Percentiles rank a stretch among this genome's conserved stretches.
Conservation (phyloP, 2,888 invertebrate species). For the Coecobrya sp. region DNA sequence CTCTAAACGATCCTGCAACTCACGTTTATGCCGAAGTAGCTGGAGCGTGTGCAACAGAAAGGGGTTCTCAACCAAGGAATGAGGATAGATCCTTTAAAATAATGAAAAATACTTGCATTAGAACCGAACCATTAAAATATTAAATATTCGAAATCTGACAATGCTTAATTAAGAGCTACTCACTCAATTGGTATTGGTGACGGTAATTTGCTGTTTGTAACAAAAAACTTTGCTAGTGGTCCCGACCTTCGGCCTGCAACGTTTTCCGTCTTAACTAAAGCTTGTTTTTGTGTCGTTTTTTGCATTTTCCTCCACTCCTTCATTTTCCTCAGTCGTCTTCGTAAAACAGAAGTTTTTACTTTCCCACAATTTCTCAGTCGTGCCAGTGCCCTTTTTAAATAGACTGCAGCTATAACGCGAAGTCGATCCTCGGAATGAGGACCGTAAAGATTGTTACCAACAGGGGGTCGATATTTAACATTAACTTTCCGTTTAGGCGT, state of each 20-base stretch:
- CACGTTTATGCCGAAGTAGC: slow-evolving; percentile 82
- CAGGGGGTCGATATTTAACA: neutral
- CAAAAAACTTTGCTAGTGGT: neutral
- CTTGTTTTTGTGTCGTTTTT: neutral
- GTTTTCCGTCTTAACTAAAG: neutral
- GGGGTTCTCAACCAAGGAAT: slow-evolving; percentile 51
- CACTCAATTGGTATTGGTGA: slow-evolving; percentile 15
- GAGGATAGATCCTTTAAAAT: neutral
- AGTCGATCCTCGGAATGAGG: neutral
- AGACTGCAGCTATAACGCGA: slow-evolving; percentile 42
- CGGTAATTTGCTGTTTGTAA: slow-evolving; percentile 4
- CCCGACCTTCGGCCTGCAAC: neutral
- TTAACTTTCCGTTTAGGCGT: neutral
- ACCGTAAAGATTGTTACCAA: neutral
- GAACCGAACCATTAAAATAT: neutral
- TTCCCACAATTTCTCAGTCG: neutral
- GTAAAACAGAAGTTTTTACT: neutral
- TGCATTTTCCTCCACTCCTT: neutral
- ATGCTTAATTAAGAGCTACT: neutral
- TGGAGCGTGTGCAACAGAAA: slow-evolving; percentile 78
- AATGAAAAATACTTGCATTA: slow-evolving; percentile 30
- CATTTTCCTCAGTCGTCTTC: neutral
- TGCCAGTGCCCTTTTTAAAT: slow-evolving; percentile 53
- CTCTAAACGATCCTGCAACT: slow-evolving; percentile 77
- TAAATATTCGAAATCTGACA: neutral